phyloP scores from a whole-genome alignment of 1,140 invertebrate species.

The Paraescarpia echinospica region DNA sequence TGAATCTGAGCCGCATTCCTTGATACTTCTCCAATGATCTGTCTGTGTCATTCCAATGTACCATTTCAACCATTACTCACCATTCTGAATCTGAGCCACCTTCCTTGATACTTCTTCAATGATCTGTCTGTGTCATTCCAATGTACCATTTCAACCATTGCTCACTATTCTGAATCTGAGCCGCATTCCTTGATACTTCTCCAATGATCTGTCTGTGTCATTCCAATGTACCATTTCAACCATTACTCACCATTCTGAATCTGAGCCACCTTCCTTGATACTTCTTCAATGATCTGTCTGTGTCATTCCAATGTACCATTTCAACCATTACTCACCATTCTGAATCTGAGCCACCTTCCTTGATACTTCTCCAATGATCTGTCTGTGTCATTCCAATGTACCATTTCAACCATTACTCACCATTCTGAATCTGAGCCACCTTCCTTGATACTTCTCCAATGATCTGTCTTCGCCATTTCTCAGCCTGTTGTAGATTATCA shows the following conservation, averaged over 20 bases:
- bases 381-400: conserved; percentile 88
- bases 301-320: no score
- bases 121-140: conserved; percentile 94
- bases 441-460: conserved; percentile 97
- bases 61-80: conserved; percentile 59
- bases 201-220: conserved; percentile 94
- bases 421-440: conserved; percentile 99
- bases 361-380: conserved; percentile 95
- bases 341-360: conserved; percentile 99
- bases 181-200: conserved; percentile 96
- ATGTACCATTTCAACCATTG: no score
- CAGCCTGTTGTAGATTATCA: conserved; percentile 82
- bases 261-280: conserved; percentile 97
- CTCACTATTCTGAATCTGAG: conserved; percentile 96
- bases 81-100: conserved; percentile 99
- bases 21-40: conserved; percentile 95
- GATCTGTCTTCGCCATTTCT: conserved; percentile 95
- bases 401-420: conserved; percentile 73
- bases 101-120: conserved; percentile 97
- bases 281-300: conserved; percentile 93
- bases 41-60: conserved; percentile 94
- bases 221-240: no score
- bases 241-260: conserved; percentile 85
- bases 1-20: conserved; percentile 99
- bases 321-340: conserved; percentile 70